phyloP scores from a whole-genome alignment of 1,140 invertebrate genomes.

The Caenorhabditis briggsae region DNA sequence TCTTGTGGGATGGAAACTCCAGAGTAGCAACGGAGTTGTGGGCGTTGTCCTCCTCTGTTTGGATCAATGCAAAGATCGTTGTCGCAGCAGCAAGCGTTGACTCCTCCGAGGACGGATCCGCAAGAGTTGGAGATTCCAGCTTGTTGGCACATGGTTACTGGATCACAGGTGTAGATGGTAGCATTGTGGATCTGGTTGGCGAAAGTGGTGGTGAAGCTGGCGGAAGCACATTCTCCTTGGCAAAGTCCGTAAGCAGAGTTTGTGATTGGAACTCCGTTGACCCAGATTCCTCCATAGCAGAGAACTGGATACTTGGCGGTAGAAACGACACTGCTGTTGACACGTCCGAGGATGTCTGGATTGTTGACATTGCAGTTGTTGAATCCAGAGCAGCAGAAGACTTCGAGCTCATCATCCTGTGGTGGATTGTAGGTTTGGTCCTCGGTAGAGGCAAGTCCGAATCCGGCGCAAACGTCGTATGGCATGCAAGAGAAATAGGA shows the following conservation, averaged over 20 bases:
- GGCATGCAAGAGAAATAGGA: constrained; percentile 56
- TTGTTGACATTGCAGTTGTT: constrained; percentile 61
- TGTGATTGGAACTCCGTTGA: constrained; percentile 57
- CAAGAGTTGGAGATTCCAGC: constrained; percentile 56
- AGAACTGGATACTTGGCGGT: constrained; percentile 61
- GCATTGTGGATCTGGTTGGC: constrained; percentile 56
- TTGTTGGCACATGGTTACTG: constrained; percentile 59
- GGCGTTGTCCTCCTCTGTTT: constrained; percentile 22
- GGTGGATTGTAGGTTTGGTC: constrained; percentile 61
- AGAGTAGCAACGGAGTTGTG: constrained; percentile 62
- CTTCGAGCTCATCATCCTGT: constrained; percentile 59
- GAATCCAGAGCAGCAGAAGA: constrained; percentile 59
- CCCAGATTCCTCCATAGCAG: constrained; percentile 60
- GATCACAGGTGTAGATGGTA: constrained; percentile 67
- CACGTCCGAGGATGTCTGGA: constrained; percentile 30
- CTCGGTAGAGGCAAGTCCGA: constrained; percentile 55
- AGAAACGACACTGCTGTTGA: constrained; percentile 40
- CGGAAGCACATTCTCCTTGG: constrained; percentile 62
- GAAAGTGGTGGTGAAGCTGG: constrained; percentile 57
- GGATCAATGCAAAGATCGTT: constrained; percentile 60
- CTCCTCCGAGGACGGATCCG: constrained; percentile 31
- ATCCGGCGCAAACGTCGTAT: constrained; percentile 57
- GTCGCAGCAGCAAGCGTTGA: constrained; percentile 53
- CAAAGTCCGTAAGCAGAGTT: constrained; percentile 56
- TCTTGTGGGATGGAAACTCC: constrained; percentile 62